These are phyloP conservation scores for Hystrix cristata DNA, from an alignment of 2,113 vertebrate genomes.

Conservation along the genomic window DNA sequence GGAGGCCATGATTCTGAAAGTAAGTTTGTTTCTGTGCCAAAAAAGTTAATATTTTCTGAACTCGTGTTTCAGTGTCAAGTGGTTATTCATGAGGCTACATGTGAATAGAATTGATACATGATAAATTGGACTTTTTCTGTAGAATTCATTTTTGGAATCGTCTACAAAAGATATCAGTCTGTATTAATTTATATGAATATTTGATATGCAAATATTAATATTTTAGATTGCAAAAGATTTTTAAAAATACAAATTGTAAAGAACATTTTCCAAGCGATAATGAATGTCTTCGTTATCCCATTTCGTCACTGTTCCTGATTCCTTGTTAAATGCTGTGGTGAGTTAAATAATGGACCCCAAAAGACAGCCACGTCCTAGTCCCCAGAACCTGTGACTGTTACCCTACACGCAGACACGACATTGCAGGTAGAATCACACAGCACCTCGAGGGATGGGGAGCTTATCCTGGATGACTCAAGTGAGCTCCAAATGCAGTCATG, in stretches of 20 bases:
- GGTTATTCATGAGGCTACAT: slow-evolving; percentile 59
- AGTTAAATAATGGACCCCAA: slow-evolving; percentile 12
- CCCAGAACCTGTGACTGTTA: not conserved
- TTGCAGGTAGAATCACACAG: not conserved
- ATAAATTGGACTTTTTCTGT: slow-evolving; percentile 67
- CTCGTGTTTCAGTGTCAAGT: slow-evolving; percentile 56
- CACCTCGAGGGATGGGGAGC: not conserved
- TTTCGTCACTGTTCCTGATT: slow-evolving; percentile 50
- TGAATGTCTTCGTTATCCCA: slow-evolving; percentile 53
- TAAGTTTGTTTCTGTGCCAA: slow-evolving; percentile 64
- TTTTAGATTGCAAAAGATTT: slow-evolving; percentile 78
- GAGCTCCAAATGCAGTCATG: not conserved
- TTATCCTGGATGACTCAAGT: not conserved
- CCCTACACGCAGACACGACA: not conserved
- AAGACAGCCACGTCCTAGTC: not conserved
- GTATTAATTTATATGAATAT: slow-evolving; percentile 79
- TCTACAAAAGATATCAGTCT: slow-evolving; percentile 67
- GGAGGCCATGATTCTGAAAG: slow-evolving; percentile 57
- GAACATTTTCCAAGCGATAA: slow-evolving; percentile 71
- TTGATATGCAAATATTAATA: slow-evolving; percentile 78
- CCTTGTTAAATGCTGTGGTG: slow-evolving; percentile 34
- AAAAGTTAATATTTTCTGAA: slow-evolving; percentile 70
- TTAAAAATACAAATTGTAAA: slow-evolving; percentile 76
- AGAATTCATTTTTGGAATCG: slow-evolving; percentile 75
- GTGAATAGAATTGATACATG: slow-evolving; percentile 66